Conservation (phyloP, 2,888 invertebrate genomes). For the Acleris holmiana region DNA sequence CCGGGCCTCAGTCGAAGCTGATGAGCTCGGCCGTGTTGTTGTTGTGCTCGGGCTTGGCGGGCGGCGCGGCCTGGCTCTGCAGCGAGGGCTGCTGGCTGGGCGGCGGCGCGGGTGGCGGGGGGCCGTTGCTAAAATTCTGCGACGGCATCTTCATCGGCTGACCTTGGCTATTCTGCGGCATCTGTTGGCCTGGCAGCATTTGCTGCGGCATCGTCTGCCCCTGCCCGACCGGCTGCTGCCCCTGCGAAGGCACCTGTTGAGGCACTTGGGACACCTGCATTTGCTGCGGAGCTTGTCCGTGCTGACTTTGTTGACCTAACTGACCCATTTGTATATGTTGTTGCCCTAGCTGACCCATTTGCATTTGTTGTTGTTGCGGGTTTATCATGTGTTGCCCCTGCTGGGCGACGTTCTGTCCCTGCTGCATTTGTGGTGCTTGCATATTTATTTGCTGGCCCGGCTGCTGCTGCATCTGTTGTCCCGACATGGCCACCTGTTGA, state of each 20-base stretch:
- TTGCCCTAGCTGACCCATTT: conserved; percentile 40
- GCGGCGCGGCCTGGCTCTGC: conserved; percentile 52
- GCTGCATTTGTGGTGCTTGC: conserved; percentile 58
- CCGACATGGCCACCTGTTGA: conserved; percentile 54
- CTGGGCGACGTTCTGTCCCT: conserved; percentile 54
- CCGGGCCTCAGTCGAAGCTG: conserved; percentile 92
- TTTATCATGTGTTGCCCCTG: conserved; percentile 55
- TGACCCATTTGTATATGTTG: conserved; percentile 38
- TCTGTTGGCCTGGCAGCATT: conserved; percentile 41
- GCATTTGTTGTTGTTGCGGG: conserved; percentile 38
- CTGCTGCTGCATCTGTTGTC: conserved; percentile 51
- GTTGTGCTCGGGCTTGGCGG: conserved; percentile 71
- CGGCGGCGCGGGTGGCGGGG: conserved; percentile 47
- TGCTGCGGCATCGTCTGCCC: conserved; percentile 44
- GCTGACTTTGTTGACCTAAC: conserved; percentile 47
- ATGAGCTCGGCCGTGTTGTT: conserved; percentile 90
- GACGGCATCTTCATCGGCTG: conserved; percentile 53
- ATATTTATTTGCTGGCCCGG: conserved; percentile 59
- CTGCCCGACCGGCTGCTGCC: conserved; percentile 49
- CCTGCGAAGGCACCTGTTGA: conserved; percentile 47
- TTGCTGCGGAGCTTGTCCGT: conserved; percentile 47
- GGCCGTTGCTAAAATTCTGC: conserved; percentile 51
- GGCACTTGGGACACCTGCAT: conserved; percentile 48
- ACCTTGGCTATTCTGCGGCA: conserved; percentile 41
- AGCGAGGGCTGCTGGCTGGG: conserved; percentile 43